Conservation (phyloP, 2,888 invertebrate genomes). For the Cotesia congregata region DNA sequence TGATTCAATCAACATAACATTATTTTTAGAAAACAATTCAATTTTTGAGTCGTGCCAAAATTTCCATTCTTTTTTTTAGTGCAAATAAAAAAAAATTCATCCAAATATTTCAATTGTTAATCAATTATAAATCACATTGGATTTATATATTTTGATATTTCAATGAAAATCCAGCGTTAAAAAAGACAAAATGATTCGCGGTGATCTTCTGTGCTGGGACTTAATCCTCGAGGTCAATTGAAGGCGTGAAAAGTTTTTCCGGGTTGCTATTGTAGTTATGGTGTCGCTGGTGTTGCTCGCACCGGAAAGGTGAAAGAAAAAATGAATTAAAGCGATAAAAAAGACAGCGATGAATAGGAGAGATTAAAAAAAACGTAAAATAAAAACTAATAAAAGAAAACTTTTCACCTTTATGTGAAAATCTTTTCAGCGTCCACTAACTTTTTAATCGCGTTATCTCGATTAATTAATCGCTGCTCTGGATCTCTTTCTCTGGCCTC, state of each 20-base stretch:
- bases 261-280: not conserved
- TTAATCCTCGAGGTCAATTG: constrained; percentile 8
- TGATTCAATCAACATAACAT: not conserved
- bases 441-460: constrained; percentile 56
- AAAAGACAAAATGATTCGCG: not conserved
- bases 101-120: too few relatives aligned
- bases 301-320: not conserved
- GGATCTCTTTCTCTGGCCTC: not conserved
- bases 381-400: constrained; percentile 19
- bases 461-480: constrained; percentile 54
- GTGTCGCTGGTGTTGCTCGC: not conserved
- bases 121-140: too few relatives aligned
- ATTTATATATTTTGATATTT: too few relatives aligned
- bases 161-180: too few relatives aligned
- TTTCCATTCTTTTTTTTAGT: not conserved
- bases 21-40: not conserved
- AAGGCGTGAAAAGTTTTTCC: constrained; percentile 16
- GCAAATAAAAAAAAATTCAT: not conserved
- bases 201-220: not conserved
- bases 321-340: not conserved
- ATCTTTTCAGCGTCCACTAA: constrained; percentile 40
- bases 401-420: constrained; percentile 12
- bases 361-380: not conserved
- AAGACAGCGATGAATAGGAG: not conserved
- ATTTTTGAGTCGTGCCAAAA: not conserved